These are phyloP conservation scores for Temnothorax longispinosus DNA, from an alignment of 1,140 invertebrate genomes.

Conservation along the genomic window DNA sequence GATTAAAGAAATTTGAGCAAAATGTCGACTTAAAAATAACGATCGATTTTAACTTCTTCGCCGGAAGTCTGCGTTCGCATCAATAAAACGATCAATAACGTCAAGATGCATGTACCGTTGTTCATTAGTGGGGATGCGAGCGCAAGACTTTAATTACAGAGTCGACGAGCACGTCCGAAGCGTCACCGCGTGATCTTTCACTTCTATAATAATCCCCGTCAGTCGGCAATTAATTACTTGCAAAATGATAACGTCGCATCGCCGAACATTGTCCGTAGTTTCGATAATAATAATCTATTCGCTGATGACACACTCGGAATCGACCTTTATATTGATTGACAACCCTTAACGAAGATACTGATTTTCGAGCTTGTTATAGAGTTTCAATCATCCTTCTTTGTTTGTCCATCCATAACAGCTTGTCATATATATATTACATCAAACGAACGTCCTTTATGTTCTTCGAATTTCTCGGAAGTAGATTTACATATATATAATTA, in stretches of 20 bases:
- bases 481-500: neutral
- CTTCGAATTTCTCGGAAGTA: neutral
- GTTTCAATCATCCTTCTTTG: neutral
- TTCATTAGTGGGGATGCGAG: slow-evolving; percentile 54
- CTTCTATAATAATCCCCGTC: slow-evolving; percentile 49
- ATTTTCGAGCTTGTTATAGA: neutral
- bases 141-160: slow-evolving; percentile 38
- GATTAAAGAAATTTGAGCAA: neutral
- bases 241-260: slow-evolving; percentile 48
- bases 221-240: slow-evolving; percentile 52
- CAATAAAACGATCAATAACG: slow-evolving; percentile 38
- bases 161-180: slow-evolving; percentile 29
- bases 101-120: slow-evolving; percentile 28
- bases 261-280: neutral
- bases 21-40: neutral
- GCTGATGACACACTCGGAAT: neutral
- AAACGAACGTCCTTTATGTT: neutral
- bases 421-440: neutral
- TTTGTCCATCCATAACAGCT: neutral
- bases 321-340: neutral
- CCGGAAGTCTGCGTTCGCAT: neutral
- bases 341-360: neutral
- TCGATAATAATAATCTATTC: slow-evolving; percentile 39
- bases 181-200: slow-evolving; percentile 29
- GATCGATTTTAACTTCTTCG: slow-evolving; percentile 14